Evolutionary conservation across 2,888 invertebrate species (phyloP).

Genomic region (Phania funesta): DNA sequence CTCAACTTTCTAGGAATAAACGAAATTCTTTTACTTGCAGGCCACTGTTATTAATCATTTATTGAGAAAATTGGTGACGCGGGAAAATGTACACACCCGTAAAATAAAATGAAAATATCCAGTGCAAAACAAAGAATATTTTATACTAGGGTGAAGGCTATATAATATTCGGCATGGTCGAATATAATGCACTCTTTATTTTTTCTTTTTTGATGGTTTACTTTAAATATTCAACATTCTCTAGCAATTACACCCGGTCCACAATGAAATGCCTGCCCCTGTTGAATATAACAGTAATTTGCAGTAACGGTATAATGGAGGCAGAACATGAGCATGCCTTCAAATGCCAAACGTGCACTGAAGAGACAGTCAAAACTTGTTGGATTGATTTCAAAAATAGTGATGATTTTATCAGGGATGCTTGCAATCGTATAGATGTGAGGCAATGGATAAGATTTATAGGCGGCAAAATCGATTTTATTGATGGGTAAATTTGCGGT

Average conservation of each 20-base stretch:
- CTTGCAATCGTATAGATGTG: constrained; percentile 72
- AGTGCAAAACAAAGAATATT: too few species aligned
- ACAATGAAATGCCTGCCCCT: constrained; percentile 69
- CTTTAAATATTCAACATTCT: not conserved
- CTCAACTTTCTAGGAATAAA: too few species aligned
- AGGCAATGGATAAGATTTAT: constrained; percentile 73
- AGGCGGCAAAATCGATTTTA: constrained; percentile 66
- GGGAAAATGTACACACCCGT: too few species aligned
- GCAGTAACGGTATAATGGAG: constrained; percentile 70
- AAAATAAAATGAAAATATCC: too few species aligned
- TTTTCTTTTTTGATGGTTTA: not conserved
- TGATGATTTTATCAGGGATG: constrained; percentile 71
- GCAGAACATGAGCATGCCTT: constrained; percentile 71
- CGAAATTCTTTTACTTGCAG: too few species aligned
- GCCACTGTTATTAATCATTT: too few species aligned
- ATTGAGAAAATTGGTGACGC: too few species aligned
- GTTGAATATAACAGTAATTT: constrained; percentile 72
- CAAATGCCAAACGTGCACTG: constrained; percentile 67
- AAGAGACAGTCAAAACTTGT: constrained; percentile 51
- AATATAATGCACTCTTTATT: too few species aligned
- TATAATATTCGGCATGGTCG: too few species aligned
- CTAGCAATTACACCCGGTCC: constrained; percentile 11
- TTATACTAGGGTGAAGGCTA: too few species aligned
- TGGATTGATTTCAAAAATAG: constrained; percentile 69
- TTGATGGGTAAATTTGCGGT: constrained; percentile 71